Base-by-base conservation (phyloP, 2,888 invertebrate species). In the Epistrophella euchroma region DNA sequence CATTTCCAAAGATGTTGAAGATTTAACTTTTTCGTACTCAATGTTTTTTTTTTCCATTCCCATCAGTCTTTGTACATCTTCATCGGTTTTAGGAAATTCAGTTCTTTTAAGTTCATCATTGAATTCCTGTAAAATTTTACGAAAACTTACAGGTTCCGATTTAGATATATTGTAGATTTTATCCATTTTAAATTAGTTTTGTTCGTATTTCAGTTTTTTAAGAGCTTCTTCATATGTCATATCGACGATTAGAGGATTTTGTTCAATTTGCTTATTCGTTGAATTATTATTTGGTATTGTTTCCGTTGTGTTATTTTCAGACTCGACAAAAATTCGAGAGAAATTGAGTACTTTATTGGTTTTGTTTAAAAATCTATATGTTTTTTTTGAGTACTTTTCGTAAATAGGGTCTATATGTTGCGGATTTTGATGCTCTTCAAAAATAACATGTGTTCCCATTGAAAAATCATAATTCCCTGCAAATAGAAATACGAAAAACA, bases 361-460 rank as follows among this genome's bases (percentile, higher is more conserved):
- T 91, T 95, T 95, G 22, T 93, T 93, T 9, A 94, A 88, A 90
- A 94, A 95, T 90, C 95, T 94, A 22, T 95, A 91, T 88, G 91
- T 93, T 88, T 93, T 93, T 37, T 94, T 94, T 43, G 95, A 93
- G 11, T 94, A 91, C 77, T 93, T 93, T 88, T 95, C 95, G 90
- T 93, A 95, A 56, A 94, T 90, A 13, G 93, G 93, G 90, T 95
- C 94, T 9, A 89, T 88, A 22, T 91, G 89, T 52, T 91, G 89
- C 7, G 88, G 92, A 47, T 93, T 91, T 37, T 93, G 92, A 84
- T 95, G 94, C 89, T 95, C 94, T 90, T 95, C 94, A 90, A 97
- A 96, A 90, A 96, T 96, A 90, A 97, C 93, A 88, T 95, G 95
- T 17, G 96, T 96, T 22, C 96, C 97, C 81, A 95, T 91, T 10